Base-by-base conservation (phyloP, 1,140 invertebrate genomes). In the Hirudo medicinalis region DNA sequence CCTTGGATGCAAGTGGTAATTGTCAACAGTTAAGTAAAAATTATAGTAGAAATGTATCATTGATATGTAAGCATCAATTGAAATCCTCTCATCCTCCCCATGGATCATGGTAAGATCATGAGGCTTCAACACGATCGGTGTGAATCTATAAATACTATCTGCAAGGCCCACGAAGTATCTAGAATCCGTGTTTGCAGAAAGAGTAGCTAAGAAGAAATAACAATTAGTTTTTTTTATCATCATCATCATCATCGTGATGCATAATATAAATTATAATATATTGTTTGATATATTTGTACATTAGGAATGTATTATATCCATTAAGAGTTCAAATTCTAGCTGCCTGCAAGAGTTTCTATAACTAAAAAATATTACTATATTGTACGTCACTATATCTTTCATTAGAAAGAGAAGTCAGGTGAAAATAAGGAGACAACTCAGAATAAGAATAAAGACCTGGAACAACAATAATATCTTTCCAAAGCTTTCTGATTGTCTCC, bases 141-240 rank as follows among this genome's bases (percentile, higher is more conserved):
- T 80, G 76, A 85, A 85, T 54, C 86, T 78, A 75, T 86, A 87
- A 6, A 87, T 79, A 72, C 82, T 79, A 11, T 77, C 71, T 1
- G 85, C 83, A 43, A 86, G 77, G 27, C 80, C 72, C 17, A 82
- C 72, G 76, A 86, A 87, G 78, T 84, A 82, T 60, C 77, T 78
- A 3, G 85, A 84, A 76, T 87, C 86, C 40, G 86, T 87, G 72
- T 85, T 85, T 25, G 81, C 86, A 11, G 85, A 76, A 78, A 85
- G 78, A 6, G 83, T 76, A 69, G 77, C 84, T 85, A 63, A 67
- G 70, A 69, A 74, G 17, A 68, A 25, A 53, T 55, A 67, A 71
- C 1, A 63, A 63, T 32, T 20, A 11, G 29, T 25, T n/a, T 22
- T 4, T n/a, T 22, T 25, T 63, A 57, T 57, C 54, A 25, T 57